Evolutionary conservation across 2,797 vertebrate species (phyloP).

Genomic region (Coracias cyanogaster): DNA sequence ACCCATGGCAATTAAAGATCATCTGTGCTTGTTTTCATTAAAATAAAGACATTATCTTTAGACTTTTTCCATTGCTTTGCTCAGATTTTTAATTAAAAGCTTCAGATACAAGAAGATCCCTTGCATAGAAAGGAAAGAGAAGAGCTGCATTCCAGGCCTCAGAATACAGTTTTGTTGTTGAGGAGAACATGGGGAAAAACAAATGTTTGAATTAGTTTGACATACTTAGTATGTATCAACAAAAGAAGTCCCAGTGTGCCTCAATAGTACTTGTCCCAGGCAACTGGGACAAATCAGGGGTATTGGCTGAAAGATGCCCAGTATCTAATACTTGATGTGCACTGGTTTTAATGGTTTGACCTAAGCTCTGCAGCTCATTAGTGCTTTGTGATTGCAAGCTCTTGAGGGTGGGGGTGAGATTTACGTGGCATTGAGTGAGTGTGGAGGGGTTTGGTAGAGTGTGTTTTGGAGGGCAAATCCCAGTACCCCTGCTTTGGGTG

Average conservation of each 20-base stretch:
- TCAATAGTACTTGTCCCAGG: not conserved
- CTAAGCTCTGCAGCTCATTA: not conserved
- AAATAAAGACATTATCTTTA: constrained; percentile 38
- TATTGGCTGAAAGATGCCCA: constrained; percentile 63
- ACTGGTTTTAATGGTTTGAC: not conserved
- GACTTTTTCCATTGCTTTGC: constrained; percentile 14
- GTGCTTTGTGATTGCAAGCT: not conserved
- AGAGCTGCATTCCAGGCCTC: constrained; percentile 48
- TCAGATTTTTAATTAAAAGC: constrained; percentile 67
- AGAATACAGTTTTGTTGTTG: constrained; percentile 39
- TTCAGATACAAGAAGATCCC: constrained; percentile 58
- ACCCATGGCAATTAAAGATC: not conserved
- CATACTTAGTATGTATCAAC: constrained; percentile 67
- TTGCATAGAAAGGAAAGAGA: constrained; percentile 2
- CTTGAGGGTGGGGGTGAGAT: not conserved
- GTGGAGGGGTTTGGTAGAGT: not conserved
- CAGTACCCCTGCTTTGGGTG: not conserved
- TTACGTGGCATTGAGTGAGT: fast-evolving
- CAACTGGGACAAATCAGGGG: not conserved
- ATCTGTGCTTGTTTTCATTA: not conserved
- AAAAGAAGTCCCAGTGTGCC: constrained; percentile 68
- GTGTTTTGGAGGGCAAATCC: fast-evolving
- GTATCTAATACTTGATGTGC: fast-evolving
- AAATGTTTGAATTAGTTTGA: constrained; percentile 69
- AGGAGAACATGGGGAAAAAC: constrained; percentile 62